phyloP scores from a whole-genome alignment of 92 coral and sea anemone species.

The Zoanthus gigantus region DNA sequence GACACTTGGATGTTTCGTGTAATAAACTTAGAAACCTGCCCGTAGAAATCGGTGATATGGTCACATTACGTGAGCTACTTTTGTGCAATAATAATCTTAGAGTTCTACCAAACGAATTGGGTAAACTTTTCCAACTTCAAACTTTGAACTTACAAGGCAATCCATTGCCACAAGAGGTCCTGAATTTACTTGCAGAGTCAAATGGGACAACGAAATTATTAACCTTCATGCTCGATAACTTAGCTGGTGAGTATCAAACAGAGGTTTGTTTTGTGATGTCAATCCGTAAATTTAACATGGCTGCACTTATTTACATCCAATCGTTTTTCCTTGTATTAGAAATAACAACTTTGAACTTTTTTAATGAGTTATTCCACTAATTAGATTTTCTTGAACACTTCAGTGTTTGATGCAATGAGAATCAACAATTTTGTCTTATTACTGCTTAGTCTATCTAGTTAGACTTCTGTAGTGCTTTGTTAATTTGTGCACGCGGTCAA shows the following conservation, averaged over 20 bases:
- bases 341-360: not conserved
- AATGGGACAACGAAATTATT: slow-evolving; percentile 95
- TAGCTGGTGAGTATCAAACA: slow-evolving; percentile 84
- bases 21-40: slow-evolving; percentile 99
- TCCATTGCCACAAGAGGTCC: slow-evolving; percentile 91
- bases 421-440: not conserved
- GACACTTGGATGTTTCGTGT: slow-evolving; percentile 94
- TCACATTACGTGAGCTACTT: slow-evolving; percentile 99
- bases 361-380: not conserved
- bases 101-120: slow-evolving; percentile 97
- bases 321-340: not conserved
- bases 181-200: slow-evolving; percentile 81
- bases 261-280: slow-evolving; percentile 73
- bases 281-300: slow-evolving; percentile 76
- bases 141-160: slow-evolving; percentile 95
- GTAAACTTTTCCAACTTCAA: slow-evolving; percentile 98
- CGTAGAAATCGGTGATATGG: slow-evolving; percentile 99
- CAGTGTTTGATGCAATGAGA: not conserved
- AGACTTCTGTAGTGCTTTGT: slow-evolving; percentile 42
- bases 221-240: slow-evolving; percentile 89
- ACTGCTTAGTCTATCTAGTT: slow-evolving; percentile 6
- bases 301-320: not conserved
- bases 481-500: slow-evolving; percentile 53
- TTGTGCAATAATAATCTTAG: slow-evolving; percentile 95
- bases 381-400: not conserved